Evolutionary conservation across 1,140 invertebrate genomes (phyloP), one percentile per base, ranked within the genome.

Genomic region (Ostrea edulis): DNA sequence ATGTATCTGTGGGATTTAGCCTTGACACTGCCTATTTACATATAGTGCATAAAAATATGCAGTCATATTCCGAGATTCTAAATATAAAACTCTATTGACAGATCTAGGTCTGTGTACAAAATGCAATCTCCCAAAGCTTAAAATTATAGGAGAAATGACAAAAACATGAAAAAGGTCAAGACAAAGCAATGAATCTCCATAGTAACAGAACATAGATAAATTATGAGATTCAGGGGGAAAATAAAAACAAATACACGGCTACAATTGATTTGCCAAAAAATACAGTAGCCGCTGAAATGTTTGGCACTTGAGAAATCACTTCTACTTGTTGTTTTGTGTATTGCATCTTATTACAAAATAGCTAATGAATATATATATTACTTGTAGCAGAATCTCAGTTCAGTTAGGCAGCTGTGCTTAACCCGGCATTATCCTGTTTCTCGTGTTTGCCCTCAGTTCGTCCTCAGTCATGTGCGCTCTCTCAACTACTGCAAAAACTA

Each of bases 401-500:
- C 35, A 44, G 35, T 44, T 44, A 44, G 35, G 35, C 1, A 44
- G 35, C 35, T 44, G 35, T 44, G 35, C 5, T 52, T 77, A 22
- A 77, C 1, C 65, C 83, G 87, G 87, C 22, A 85, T 51, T 5
- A 88, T 35, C 7, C 84, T 22, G 52, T 88, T 85, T n/a, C 35
- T 62, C 3, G 52, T 12, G 11, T 29, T 84, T 3, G 54, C 29
- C 5, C 55, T 85, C 44, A 53, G 7, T 11, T 85, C 84, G n/a
- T 89, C 65, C 5, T 89, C 22, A 14, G 29, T 65, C 17, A 86
- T 17, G 0, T 62, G 17, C 3, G 84, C 25, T 62, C 91, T 90
- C 20, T 91, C 91, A 17, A 91, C 82, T 14, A 93, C 22, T 4
- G 92, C 89, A 68, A 93, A 87, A 0, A 90, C 84, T 29, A 93